Percentiles rank a stretch among this genome's conserved stretches.
Evolutionary conservation across 2,888 invertebrate genomes (phyloP).

Genomic region (Ryuthela nishihirai): DNA sequence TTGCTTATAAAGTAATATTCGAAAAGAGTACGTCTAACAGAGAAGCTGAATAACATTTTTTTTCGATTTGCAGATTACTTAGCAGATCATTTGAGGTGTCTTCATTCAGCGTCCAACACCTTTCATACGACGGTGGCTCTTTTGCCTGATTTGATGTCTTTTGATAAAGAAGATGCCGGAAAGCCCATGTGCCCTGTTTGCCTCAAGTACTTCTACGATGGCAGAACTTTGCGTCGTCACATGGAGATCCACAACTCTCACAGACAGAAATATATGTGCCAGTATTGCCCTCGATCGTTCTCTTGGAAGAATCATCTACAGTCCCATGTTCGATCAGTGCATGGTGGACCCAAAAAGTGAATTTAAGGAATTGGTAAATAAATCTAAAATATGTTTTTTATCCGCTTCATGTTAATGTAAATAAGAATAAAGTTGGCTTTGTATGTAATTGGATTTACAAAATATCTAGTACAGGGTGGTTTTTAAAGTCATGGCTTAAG

Average conservation of each 20-base stretch:
- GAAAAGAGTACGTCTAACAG: no score
- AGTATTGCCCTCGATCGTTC: slow-evolving; percentile 30
- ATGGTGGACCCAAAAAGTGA: no score
- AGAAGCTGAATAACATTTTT: no score
- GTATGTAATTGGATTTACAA: no score
- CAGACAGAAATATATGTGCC: slow-evolving; percentile 36
- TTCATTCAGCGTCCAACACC: background rate
- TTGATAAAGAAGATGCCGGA: slow-evolving; percentile 16
- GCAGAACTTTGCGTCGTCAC: slow-evolving; percentile 33
- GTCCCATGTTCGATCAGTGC: slow-evolving; percentile 32
- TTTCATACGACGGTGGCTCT: background rate
- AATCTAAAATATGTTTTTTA: no score
- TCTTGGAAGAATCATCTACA: slow-evolving; percentile 38
- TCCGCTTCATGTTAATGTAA: no score
- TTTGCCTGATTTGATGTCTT: slow-evolving; percentile 18
- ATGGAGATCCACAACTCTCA: slow-evolving; percentile 38
- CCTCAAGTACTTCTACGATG: slow-evolving; percentile 36
- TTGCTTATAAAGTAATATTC: no score
- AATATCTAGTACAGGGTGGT: no score
- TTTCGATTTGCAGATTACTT: no score
- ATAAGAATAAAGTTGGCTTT: no score
- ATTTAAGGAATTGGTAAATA: no score
- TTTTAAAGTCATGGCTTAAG: no score
- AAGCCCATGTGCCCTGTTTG: slow-evolving; percentile 36
- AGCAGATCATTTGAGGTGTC: background rate